Conservation (phyloP, 1,140 invertebrate genomes). For the Radopholus similis region DNA sequence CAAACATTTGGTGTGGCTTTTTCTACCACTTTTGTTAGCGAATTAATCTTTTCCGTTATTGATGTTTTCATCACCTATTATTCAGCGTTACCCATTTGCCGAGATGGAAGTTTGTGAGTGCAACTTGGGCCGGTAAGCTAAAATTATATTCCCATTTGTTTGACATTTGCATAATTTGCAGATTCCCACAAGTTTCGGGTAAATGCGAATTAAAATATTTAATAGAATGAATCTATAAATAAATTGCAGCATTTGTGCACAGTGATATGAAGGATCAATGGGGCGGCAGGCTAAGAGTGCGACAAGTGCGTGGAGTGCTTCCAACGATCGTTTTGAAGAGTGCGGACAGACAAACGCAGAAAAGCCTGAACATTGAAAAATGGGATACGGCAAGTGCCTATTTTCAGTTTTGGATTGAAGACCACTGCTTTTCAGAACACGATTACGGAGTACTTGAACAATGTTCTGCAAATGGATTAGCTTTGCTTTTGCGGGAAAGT, state of each 20-base stretch:
- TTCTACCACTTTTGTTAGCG: neutral
- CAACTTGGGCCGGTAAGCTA: conserved; percentile 52
- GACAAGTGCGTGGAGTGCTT: conserved; percentile 51
- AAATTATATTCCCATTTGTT: too few species aligned
- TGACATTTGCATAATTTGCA: too few species aligned
- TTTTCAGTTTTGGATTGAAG: too few species aligned
- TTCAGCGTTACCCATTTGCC: conserved; percentile 55
- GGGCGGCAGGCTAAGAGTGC: conserved; percentile 49
- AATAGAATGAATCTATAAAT: conserved; percentile 1
- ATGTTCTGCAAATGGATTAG: too few species aligned
- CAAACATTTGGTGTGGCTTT: neutral
- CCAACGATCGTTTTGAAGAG: conserved; percentile 54
- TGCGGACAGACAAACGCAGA: conserved; percentile 37
- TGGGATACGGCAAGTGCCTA: conserved; percentile 30
- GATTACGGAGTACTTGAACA: too few species aligned
- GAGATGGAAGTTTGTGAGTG: conserved; percentile 56
- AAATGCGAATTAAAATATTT: conserved; percentile 2
- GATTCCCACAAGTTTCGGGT: conserved; percentile 57
- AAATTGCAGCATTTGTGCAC: conserved; percentile 52
- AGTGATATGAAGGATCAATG: conserved; percentile 53
- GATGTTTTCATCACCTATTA: neutral
- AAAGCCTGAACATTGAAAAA: conserved; percentile 54
- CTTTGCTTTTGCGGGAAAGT: too few species aligned
- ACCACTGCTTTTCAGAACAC: too few species aligned
- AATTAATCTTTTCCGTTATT: neutral